Evolutionary conservation across 2,113 vertebrate genomes (phyloP).

Genomic region (Ameiurus melas): DNA sequence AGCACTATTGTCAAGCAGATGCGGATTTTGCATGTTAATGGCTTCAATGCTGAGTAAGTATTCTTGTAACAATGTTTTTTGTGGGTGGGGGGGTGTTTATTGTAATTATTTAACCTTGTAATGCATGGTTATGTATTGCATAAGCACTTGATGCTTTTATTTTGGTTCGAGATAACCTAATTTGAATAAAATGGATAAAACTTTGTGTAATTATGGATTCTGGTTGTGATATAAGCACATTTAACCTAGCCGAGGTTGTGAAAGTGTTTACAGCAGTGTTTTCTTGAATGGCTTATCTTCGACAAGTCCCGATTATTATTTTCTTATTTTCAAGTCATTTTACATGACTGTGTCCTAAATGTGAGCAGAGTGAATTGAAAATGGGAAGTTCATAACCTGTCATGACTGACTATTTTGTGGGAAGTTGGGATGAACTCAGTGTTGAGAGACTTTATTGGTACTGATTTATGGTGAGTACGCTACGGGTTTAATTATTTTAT

Average conservation of each 20-base stretch:
- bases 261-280: neutral
- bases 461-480: too few relatives aligned
- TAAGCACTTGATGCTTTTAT: neutral
- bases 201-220: neutral
- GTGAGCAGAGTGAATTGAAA: neutral
- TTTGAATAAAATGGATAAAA: neutral
- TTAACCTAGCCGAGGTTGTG: neutral
- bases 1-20: slow-evolving; percentile 47
- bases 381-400: too few relatives aligned
- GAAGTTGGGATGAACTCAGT: too few relatives aligned
- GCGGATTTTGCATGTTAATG: slow-evolving; percentile 47
- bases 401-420: too few relatives aligned
- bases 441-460: too few relatives aligned
- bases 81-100: neutral
- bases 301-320: neutral
- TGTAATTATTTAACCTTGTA: neutral
- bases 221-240: neutral
- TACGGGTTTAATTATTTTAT: too few relatives aligned
- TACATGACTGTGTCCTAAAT: neutral
- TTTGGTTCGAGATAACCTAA: neutral
- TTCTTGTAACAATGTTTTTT: neutral
- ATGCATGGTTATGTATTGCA: neutral
- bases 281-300: neutral
- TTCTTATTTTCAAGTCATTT: neutral
- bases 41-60: slow-evolving; percentile 46